Percentiles rank a stretch among this genome's conserved stretches.
Conservation (phyloP, 2,113 vertebrate genomes). For the Leucoraja erinaceus region DNA sequence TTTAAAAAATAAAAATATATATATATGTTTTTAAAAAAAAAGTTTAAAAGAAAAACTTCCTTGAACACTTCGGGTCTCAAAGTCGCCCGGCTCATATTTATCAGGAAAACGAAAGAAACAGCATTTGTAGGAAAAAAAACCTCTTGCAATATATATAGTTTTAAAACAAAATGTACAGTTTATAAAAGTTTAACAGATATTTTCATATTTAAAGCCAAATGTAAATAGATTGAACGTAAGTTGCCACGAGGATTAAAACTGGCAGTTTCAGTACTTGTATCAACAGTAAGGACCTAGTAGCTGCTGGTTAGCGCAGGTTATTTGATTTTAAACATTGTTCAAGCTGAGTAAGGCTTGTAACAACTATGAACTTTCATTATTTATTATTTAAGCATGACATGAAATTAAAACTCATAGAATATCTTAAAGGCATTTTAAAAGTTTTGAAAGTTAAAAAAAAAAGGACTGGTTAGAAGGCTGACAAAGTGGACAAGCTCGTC, state of each 20-base stretch:
- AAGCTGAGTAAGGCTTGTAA: constrained; percentile 53
- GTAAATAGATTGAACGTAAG: constrained; percentile 58
- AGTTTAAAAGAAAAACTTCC: constrained; percentile 42
- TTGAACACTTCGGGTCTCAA: constrained; percentile 55
- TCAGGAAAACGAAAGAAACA: constrained; percentile 45
- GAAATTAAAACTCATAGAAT: constrained; percentile 41
- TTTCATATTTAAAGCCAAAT: constrained; percentile 83
- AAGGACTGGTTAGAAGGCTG: neutral
- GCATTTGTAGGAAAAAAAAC: constrained; percentile 55
- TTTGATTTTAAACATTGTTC: constrained; percentile 59
- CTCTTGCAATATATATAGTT: constrained; percentile 53
- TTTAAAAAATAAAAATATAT: neutral
- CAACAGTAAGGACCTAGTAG: constrained; percentile 60
- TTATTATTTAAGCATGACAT: constrained; percentile 66
- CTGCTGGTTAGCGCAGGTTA: constrained; percentile 60
- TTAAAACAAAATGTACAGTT: constrained; percentile 67
- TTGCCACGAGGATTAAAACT: constrained; percentile 37
- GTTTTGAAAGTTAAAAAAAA: neutral
- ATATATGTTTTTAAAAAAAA: neutral
- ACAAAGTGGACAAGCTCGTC: neutral
- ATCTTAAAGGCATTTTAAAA: constrained; percentile 21
- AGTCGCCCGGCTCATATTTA: constrained; percentile 46
- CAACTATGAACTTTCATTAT: constrained; percentile 63
- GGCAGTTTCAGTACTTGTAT: constrained; percentile 34
- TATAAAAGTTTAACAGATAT: constrained; percentile 75